Evolutionary conservation across 2,888 invertebrate species (phyloP).

Genomic region (Amphipoea lucens): DNA sequence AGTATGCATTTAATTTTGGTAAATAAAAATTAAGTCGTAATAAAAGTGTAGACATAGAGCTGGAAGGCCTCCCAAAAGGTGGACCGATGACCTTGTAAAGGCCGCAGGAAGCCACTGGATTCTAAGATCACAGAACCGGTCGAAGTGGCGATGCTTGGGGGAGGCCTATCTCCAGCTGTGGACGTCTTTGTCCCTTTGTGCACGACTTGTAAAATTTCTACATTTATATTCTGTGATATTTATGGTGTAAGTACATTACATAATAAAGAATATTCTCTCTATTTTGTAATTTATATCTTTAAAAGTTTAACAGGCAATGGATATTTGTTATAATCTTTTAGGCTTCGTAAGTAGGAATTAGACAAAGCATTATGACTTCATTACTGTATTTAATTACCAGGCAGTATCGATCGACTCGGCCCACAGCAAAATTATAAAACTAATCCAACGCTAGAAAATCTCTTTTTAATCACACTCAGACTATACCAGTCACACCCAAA

Average conservation of each 20-base stretch:
- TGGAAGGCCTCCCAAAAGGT: not conserved
- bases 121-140: not conserved
- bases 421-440: not conserved
- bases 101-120: not conserved
- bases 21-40: not conserved
- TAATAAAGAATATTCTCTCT: not conserved
- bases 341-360: not conserved
- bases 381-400: not conserved
- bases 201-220: no score
- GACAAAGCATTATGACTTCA: not conserved
- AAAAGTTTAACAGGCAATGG: not conserved
- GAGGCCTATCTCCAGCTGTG: not conserved
- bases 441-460: not conserved
- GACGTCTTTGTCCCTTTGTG: no score
- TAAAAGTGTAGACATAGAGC: not conserved
- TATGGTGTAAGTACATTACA: no score
- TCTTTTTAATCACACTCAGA: slow-evolving; percentile 37
- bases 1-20: not conserved
- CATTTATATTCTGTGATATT: no score
- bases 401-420: not conserved
- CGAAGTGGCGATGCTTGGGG: not conserved
- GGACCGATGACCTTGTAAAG: not conserved
- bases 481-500: slow-evolving; percentile 51
- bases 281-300: not conserved
- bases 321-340: not conserved